Conservation (phyloP, 2,113 vertebrate genomes). For the Carassius auratus region DNA sequence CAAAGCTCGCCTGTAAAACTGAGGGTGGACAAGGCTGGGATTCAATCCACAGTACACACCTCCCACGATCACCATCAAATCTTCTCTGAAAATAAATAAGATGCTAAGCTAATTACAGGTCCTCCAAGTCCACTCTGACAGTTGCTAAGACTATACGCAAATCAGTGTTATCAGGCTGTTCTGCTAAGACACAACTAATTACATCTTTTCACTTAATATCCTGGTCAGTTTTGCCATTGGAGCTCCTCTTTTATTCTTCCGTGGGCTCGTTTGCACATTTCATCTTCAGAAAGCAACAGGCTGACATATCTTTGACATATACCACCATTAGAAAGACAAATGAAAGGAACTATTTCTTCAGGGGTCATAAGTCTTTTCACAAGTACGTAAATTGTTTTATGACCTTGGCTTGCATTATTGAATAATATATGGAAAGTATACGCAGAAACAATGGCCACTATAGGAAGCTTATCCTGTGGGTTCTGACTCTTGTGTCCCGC, state of each 20-base stretch:
- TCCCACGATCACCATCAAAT: slow-evolving; percentile 43
- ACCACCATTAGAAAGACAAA: slow-evolving; percentile 16
- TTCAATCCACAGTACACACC: slow-evolving; percentile 28
- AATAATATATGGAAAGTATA: not conserved
- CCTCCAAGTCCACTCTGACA: slow-evolving; percentile 44
- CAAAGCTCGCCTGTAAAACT: slow-evolving; percentile 15
- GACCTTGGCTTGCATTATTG: slow-evolving; percentile 8
- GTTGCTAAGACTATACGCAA: slow-evolving; percentile 47
- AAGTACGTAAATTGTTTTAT: not conserved
- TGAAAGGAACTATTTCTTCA: slow-evolving; percentile 12
- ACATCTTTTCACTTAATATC: slow-evolving; percentile 42
- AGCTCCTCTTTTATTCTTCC: not conserved
- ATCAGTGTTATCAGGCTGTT: slow-evolving; percentile 40
- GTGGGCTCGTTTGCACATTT: slow-evolving; percentile 1
- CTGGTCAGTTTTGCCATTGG: slow-evolving; percentile 36
- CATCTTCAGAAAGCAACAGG: slow-evolving; percentile 20
- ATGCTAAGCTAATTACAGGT: slow-evolving; percentile 49
- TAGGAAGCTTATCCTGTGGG: slow-evolving; percentile 9
- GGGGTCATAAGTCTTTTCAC: not conserved
- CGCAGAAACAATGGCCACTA: slow-evolving; percentile 40
- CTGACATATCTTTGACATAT: slow-evolving; percentile 15
- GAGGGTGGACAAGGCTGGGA: slow-evolving; percentile 37
- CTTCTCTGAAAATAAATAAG: slow-evolving; percentile 39
- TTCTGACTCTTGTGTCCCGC: not conserved
- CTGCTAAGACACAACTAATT: slow-evolving; percentile 48